Evolutionary conservation across 2,113 vertebrate genomes (phyloP).

Genomic region (Panthera uncia): DNA sequence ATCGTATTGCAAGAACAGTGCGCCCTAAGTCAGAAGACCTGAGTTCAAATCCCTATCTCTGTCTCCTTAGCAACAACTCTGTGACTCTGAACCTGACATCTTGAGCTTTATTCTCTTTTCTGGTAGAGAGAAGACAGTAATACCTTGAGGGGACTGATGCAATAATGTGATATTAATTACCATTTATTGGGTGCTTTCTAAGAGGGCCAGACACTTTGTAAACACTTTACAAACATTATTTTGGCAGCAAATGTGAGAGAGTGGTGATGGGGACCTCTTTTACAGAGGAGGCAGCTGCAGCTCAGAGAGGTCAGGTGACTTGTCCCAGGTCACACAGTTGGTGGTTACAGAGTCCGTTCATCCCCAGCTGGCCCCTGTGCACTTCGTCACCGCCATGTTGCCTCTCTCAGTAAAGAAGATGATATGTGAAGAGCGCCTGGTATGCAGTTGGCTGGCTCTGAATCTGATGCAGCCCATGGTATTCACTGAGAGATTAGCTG

Average conservation of each 20-base stretch:
- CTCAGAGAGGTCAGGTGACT: background rate
- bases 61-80: background rate
- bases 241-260: background rate
- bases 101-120: background rate
- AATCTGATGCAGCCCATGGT: background rate
- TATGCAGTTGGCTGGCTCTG: background rate
- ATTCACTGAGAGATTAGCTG: slow-evolving; percentile 15
- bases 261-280: background rate
- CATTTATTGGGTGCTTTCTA: background rate
- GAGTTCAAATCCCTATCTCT: background rate
- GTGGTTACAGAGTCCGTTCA: background rate
- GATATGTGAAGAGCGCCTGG: background rate
- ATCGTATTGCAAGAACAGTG: background rate
- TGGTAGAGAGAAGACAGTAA: background rate
- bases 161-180: background rate
- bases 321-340: background rate
- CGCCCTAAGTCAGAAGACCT: background rate
- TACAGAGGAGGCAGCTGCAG: background rate
- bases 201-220: background rate
- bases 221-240: background rate
- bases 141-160: background rate
- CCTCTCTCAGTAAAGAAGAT: background rate
- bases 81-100: background rate
- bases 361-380: background rate
- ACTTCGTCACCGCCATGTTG: rapidly evolving